These are phyloP conservation scores for Oreochromis mossambicus DNA, from an alignment of 2,797 vertebrate genomes.

Conservation along the genomic window DNA sequence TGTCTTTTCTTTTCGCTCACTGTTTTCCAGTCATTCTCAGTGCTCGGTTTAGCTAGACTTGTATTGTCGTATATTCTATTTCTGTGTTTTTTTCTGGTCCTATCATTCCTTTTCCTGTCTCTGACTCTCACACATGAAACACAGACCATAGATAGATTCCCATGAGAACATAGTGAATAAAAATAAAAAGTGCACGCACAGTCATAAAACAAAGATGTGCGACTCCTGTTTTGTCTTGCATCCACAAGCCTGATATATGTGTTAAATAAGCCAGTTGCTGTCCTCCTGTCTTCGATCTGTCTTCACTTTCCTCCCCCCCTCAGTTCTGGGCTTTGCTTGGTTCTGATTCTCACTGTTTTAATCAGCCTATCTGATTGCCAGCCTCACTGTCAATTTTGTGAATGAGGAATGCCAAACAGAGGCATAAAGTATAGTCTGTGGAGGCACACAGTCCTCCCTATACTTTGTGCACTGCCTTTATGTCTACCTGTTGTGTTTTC, in stretches of 20 bases:
- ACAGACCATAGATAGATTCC: not conserved
- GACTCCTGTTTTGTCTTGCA: constrained; percentile 86
- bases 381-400: constrained; percentile 71
- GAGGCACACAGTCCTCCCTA: constrained; percentile 74
- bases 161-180: not conserved
- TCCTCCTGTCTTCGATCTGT: constrained; percentile 18
- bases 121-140: constrained; percentile 43
- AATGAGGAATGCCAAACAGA: constrained; percentile 85
- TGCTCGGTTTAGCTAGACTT: constrained; percentile 72
- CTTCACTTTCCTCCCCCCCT: not conserved
- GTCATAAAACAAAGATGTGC: constrained; percentile 72
- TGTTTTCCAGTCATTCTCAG: constrained; percentile 73
- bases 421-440: constrained; percentile 87
- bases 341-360: constrained; percentile 25
- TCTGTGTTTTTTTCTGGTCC: constrained; percentile 77
- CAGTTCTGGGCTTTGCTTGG: constrained; percentile 83
- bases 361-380: constrained; percentile 12
- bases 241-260: constrained; percentile 89
- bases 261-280: constrained; percentile 85
- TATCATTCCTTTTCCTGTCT: constrained; percentile 83
- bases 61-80: constrained; percentile 75
- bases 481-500: constrained; percentile 69
- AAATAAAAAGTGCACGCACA: not conserved
- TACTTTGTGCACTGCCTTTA: constrained; percentile 85
- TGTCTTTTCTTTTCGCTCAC: constrained; percentile 7